Evolutionary conservation across 2,888 invertebrate species (phyloP), one percentile per base, ranked within the genome.

Genomic region (Perizoma flavofasciatum): DNA sequence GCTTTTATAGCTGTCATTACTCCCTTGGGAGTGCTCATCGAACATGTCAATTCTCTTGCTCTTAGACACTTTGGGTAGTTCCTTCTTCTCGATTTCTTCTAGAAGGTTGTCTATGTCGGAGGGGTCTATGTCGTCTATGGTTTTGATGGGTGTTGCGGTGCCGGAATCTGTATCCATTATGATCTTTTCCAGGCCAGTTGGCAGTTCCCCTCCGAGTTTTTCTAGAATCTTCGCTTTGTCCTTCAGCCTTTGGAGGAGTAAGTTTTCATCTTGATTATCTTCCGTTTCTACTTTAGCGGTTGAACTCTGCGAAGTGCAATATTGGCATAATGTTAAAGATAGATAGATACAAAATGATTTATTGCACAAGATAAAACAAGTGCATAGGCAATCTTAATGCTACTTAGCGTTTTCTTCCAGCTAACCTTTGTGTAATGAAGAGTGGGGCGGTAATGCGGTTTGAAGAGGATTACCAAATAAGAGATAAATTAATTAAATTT

Each of bases 171-270:
- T 73, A 55, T 85, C 86, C 47, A 86, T 87, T 67, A 92, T 91
- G 40, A 92, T 88, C 64, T 88, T 83, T 68, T 90, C 86, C 6
- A 93, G 68, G 22, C 93, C 93, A 32, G 82, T 82, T 0, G 93
- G 93, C 60, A 93, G 70, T 70, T 93, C 91, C 0, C 93, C 93
- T 0, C 93, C 93, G 0, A 93, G 78, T 67, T 92, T 92, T 73
- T 93, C 92, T 58, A 94, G 73, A 35, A 93, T 67, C 67, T 87
- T 89, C 0, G 93, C 93, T 80, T 93, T 92, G 57, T 90, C 88
- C 74, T 90, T 92, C 41, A 93, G 70, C 70, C 78, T 81, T 59
- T 79, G 75, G n/a, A 90, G 69, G n/a, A 92, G 67, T 2, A 65
- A 58, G 39, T 70, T 77, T 71, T 92, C 92, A 48, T 91, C 91